These are phyloP conservation scores for Microtus montanus DNA, from an alignment of 2,113 vertebrate species.

Conservation along the genomic window DNA sequence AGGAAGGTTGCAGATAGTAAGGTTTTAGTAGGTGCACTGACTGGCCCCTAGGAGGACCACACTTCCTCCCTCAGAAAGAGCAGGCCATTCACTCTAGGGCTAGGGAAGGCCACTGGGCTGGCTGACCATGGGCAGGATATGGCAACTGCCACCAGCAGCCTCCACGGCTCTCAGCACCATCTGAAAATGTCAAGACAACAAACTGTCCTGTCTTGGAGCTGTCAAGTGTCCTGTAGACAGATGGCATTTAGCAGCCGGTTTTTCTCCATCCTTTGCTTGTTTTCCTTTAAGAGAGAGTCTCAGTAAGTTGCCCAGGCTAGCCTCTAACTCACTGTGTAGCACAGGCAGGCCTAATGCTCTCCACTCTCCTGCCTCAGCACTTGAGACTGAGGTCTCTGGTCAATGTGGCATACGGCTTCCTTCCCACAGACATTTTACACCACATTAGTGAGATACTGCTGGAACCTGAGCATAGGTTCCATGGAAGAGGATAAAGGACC, in stretches of 20 bases:
- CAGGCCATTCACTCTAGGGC: rapidly evolving
- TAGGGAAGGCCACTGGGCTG: background rate
- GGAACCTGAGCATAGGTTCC: background rate
- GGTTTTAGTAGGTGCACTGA: rapidly evolving
- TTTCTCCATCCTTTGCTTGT: background rate
- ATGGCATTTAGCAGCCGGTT: rapidly evolving
- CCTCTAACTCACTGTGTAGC: background rate
- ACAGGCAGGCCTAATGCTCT: background rate
- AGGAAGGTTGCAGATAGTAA: background rate
- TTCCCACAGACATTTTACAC: background rate
- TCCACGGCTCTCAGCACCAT: background rate
- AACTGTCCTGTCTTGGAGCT: background rate
- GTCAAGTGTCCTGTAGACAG: rapidly evolving
- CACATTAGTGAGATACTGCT: too few relatives aligned
- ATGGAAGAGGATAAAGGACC: rapidly evolving
- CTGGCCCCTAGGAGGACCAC: too few relatives aligned
- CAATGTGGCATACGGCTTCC: background rate
- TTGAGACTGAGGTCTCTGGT: background rate
- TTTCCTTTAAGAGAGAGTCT: background rate
- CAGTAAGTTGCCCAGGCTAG: background rate
- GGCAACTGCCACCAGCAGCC: background rate
- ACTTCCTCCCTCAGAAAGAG: background rate
- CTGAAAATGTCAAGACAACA: slow-evolving; percentile 53
- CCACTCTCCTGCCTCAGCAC: background rate
- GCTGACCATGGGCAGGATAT: background rate